Evolutionary conservation across 2,888 invertebrate genomes (phyloP), one percentile per base, ranked within the genome.

Genomic region (Julus scandinavius): DNA sequence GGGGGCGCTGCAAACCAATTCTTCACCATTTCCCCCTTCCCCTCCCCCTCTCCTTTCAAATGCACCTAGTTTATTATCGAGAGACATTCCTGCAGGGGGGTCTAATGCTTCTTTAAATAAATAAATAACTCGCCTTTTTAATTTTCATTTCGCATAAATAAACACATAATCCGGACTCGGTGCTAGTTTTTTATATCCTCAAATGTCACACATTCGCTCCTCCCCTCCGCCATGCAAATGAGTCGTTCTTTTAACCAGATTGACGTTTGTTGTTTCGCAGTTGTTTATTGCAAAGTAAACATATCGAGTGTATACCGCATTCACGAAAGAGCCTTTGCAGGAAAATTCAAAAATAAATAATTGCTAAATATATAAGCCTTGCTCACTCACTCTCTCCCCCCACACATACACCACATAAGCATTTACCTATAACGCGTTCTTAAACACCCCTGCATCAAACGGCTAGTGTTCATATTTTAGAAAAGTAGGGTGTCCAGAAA

Each of bases 111-210:
- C 29, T 11, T 45, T 58, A 58, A 58, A 58, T 29, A 72, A 72
- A 72, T 72, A 72, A 72, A 72, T 20, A 63, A 63, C 20, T 72
- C 72, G 72, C 72, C 72, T 72, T 72, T 72, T 72, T 72, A 20
- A 72, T 72, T 72, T 72, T 72, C 72, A 72, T 72, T 72, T 72
- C 72, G 72, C 72, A 72, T 72, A 72, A 72, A 72, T 72, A 72
- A 72, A 72, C 72, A 72, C 7, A 29, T 72, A 63, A 63, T 63
- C 63, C 63, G 63, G 63, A 63, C 63, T 20, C 72, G 72, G 17
- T 7, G 72, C 29, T 29, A 29, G 2, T 29, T 72, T 72, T 72
- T 72, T 72, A 72, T 20, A 29, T 72, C 72, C 72, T 72, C 72
- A 20, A 72, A 72, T 72, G 72, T 72, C 72, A 29, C 72, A 72